Evolutionary conservation across 2,797 vertebrate genomes (phyloP).

Genomic region (Pseudomugil tenellus): DNA sequence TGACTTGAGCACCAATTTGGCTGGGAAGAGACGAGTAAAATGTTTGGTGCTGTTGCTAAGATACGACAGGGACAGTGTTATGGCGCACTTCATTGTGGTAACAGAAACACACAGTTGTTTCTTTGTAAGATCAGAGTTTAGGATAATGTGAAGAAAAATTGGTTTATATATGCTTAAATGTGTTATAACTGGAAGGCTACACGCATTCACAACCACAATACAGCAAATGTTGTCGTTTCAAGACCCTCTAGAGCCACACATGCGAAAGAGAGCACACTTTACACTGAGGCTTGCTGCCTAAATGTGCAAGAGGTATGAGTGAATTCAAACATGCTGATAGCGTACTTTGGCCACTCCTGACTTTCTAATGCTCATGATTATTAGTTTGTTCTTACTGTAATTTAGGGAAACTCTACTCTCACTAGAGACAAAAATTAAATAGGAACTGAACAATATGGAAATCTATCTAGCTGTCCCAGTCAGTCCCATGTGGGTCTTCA

Average conservation of each 20-base stretch:
- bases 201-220: conserved; percentile 13
- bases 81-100: conserved; percentile 58
- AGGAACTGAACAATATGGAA: conserved; percentile 35
- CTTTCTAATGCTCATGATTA: conserved; percentile 31
- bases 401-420: conserved; percentile 44
- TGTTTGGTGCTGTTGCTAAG: conserved; percentile 64
- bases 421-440: conserved; percentile 38
- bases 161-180: conserved; percentile 43
- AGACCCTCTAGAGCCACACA: conserved; percentile 34
- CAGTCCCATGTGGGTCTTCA: conserved; percentile 26
- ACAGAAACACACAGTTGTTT: conserved; percentile 61
- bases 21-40: conserved; percentile 65
- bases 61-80: conserved; percentile 51
- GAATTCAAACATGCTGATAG: conserved; percentile 54
- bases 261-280: conserved; percentile 16
- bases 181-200: conserved; percentile 39
- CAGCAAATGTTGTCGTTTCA: conserved; percentile 54
- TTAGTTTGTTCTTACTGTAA: conserved; percentile 43
- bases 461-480: conserved; percentile 7
- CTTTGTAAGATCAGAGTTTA: conserved; percentile 56
- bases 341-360: conserved; percentile 28
- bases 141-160: conserved; percentile 23
- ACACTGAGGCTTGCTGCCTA: conserved; percentile 30
- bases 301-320: conserved; percentile 34
- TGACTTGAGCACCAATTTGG: conserved; percentile 67